Evolutionary conservation across 2,888 invertebrate genomes (phyloP).

Genomic region (Hartigia nigra): DNA sequence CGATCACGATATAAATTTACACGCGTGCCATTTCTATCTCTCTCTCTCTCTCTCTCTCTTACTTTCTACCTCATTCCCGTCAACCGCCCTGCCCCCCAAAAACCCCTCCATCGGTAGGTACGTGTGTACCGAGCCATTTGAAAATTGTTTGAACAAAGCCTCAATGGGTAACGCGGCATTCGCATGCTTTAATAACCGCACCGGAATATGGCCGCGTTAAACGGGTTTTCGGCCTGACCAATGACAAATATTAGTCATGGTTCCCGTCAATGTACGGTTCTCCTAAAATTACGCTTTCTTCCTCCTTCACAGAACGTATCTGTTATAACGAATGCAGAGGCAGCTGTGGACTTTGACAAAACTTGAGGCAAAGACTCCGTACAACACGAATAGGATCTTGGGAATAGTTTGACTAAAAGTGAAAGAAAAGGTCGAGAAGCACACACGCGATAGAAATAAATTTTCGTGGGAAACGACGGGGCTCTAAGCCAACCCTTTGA

Average conservation of each 20-base stretch:
- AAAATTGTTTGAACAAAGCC: slow-evolving; percentile 53
- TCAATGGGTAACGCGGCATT: slow-evolving; percentile 30
- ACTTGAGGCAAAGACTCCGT: not conserved
- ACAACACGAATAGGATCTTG: not conserved
- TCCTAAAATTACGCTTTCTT: not conserved
- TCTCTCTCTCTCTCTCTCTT: too few relatives aligned
- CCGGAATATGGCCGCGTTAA: slow-evolving; percentile 40
- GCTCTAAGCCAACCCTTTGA: slow-evolving; percentile 35
- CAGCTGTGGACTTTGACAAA: not conserved
- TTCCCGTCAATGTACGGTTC: not conserved
- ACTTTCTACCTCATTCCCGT: not conserved
- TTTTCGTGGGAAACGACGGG: slow-evolving; percentile 24
- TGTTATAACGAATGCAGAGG: not conserved
- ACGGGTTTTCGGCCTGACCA: slow-evolving; percentile 35
- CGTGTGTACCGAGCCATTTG: slow-evolving; percentile 37
- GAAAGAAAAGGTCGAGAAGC: slow-evolving; percentile 7
- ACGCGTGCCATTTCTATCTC: not conserved
- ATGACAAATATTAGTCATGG: slow-evolving; percentile 52
- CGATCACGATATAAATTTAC: slow-evolving; percentile 41
- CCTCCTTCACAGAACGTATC: not conserved
- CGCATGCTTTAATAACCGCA: slow-evolving; percentile 43
- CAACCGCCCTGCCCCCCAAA: not conserved
- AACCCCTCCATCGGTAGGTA: slow-evolving; percentile 23
- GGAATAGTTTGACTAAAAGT: not conserved
- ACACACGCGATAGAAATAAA: slow-evolving; percentile 35